Evolutionary conservation across 2,113 vertebrate genomes (phyloP).

Genomic region (Xiphorhynchus elegans): DNA sequence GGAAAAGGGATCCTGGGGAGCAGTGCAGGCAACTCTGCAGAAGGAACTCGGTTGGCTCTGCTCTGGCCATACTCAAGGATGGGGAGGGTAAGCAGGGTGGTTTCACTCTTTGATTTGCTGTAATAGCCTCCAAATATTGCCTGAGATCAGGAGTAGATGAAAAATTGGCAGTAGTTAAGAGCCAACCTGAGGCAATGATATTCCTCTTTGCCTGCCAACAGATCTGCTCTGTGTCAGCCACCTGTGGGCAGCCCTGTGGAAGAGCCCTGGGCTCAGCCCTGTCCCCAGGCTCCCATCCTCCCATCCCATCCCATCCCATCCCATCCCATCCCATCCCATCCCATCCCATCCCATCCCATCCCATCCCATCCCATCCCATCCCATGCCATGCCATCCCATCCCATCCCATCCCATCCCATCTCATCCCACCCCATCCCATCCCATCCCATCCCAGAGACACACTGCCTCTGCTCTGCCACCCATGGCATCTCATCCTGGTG

Average conservation of each 20-base stretch:
- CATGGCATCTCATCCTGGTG: accelerated
- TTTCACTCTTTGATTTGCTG: neutral
- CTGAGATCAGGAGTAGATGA: neutral
- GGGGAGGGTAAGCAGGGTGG: neutral
- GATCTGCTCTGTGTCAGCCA: no score
- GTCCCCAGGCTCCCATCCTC: neutral
- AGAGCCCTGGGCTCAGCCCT: accelerated
- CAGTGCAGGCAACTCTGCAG: neutral
- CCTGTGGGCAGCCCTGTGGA: neutral
- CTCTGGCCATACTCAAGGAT: neutral
- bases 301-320: accelerated
- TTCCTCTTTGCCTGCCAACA: neutral
- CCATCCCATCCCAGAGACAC: no score
- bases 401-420: no score
- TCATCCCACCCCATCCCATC: no score
- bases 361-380: no score
- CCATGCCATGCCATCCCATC: no score
- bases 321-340: no score
- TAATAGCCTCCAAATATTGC: neutral
- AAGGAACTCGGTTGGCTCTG: neutral
- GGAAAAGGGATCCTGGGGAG: accelerated
- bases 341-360: no score
- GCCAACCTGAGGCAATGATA: neutral
- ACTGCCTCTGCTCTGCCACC: accelerated
- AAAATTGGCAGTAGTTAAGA: neutral